Evolutionary conservation across 2,888 invertebrate species (phyloP), one percentile per base, ranked within the genome.

Genomic region (Minunthozetes semirufus): DNA sequence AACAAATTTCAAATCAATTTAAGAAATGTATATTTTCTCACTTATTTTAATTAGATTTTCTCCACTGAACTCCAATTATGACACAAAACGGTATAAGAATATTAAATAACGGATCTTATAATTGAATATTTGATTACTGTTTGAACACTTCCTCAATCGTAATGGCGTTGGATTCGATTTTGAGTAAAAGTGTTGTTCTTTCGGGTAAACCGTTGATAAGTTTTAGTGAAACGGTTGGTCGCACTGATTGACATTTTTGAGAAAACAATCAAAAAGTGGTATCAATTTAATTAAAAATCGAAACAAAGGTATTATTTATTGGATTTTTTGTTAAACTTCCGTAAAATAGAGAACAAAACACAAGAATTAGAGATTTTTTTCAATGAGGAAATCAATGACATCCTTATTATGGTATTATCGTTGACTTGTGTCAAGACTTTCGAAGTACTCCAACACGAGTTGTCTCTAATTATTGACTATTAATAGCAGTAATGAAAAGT

Each of bases 401-500:
- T 56, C 56, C 56, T 25, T 25, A 56, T 25, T 56, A 56, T 8
- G 22, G 25, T 56, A n/a, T n/a, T 53, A 11, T 25, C 56, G 25
- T 25, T 56, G 22, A 56, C 25, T 56, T 63, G 63, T 63, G 63
- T 63, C 29, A 63, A 63, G 33, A 33, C 63, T 33, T 63, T 33
- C 63, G n/a, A 63, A 29, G 63, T 63, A 63, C 56, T 56, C 25
- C 11, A 56, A 53, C 63, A 63, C 38, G 33, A 38, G 33, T 63
- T 17, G 63, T 63, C n/a, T 63, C 9, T 33, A 63, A 63, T 63
- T 63, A 33, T 13, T 15, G 15, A 9, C 63, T 63, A 63, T 63
- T 63, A 38, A 63, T 63, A 63, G 63, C 27, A 63, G 63, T 63
- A 63, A 63, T 63, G 63, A 63, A 63, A 63, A 63, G 63, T 63